phyloP scores from a whole-genome alignment of 1,140 invertebrate species.

The Euura lappo region DNA sequence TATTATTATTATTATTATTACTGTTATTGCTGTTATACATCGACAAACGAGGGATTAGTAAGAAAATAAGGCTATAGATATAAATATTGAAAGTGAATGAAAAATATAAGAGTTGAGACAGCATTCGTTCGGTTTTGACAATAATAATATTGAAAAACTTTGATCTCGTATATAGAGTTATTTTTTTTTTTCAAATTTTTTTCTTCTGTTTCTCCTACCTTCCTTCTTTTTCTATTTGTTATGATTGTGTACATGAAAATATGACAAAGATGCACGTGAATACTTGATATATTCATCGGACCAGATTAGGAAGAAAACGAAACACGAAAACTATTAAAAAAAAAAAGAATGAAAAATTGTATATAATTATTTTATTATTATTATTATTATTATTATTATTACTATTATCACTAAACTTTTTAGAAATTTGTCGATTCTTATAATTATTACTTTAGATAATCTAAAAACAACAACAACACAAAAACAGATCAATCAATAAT shows the following conservation, averaged over 20 bases:
- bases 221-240: neutral
- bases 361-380: constrained; percentile 31
- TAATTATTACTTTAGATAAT: too few relatives aligned
- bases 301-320: constrained; percentile 20
- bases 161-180: neutral
- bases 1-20: neutral
- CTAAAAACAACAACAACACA: too few relatives aligned
- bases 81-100: neutral
- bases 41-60: neutral
- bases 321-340: neutral
- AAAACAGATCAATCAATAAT: constrained; percentile 42
- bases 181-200: too few relatives aligned
- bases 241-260: neutral
- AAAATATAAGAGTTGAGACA: neutral
- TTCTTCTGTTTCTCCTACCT: too few relatives aligned
- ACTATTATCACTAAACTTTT: constrained; percentile 29
- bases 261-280: constrained; percentile 18
- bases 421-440: constrained; percentile 40
- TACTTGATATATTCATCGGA: constrained; percentile 42
- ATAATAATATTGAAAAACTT: neutral
- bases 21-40: neutral
- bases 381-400: constrained; percentile 8
- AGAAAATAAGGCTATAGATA: neutral
- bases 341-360: neutral
- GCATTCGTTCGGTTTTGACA: neutral